Evolutionary conservation across 2,888 invertebrate genomes (phyloP).

Genomic region (Axea sp.): DNA sequence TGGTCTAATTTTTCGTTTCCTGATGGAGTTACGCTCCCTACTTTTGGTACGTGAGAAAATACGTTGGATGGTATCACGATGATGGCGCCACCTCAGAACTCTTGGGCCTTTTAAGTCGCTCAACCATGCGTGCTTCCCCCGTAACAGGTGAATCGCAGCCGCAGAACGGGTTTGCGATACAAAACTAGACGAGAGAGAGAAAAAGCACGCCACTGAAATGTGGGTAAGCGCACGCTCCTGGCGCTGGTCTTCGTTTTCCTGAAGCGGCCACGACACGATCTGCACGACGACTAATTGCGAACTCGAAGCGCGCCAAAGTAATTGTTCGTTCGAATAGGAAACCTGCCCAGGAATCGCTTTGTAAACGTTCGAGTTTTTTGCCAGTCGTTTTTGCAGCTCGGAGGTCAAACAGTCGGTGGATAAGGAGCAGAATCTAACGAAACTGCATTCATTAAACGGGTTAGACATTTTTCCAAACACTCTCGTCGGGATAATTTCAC

Average conservation of each 20-base stretch:
- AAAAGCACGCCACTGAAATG: slow-evolving; percentile 42
- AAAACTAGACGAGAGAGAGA: slow-evolving; percentile 33
- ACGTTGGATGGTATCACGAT: slow-evolving; percentile 23
- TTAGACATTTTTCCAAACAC: too few species aligned
- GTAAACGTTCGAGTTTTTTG: slow-evolving; percentile 32
- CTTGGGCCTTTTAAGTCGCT: slow-evolving; percentile 66
- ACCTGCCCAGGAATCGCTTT: slow-evolving; percentile 35
- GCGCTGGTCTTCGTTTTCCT: slow-evolving; percentile 11
- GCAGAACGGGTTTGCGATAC: slow-evolving; percentile 62
- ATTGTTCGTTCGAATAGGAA: slow-evolving; percentile 55
- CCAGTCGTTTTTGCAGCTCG: slow-evolving; percentile 12
- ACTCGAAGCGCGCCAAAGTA: slow-evolving; percentile 48
- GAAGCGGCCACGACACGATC: slow-evolving; percentile 33
- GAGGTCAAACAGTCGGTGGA: slow-evolving; percentile 27
- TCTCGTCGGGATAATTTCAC: too few species aligned
- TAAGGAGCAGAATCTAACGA: slow-evolving; percentile 22
- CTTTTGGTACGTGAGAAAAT: slow-evolving; percentile 57
- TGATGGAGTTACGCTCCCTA: slow-evolving; percentile 36
- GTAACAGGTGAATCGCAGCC: slow-evolving; percentile 69
- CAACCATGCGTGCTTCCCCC: slow-evolving; percentile 77
- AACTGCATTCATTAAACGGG: background rate
- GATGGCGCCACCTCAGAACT: slow-evolving; percentile 26
- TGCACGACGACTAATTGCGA: slow-evolving; percentile 46
- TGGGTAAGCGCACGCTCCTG: too few species aligned
- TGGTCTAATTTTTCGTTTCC: slow-evolving; percentile 41